Evolutionary conservation across 2,797 vertebrate genomes (phyloP).

Genomic region (Brachyalestes nurse): DNA sequence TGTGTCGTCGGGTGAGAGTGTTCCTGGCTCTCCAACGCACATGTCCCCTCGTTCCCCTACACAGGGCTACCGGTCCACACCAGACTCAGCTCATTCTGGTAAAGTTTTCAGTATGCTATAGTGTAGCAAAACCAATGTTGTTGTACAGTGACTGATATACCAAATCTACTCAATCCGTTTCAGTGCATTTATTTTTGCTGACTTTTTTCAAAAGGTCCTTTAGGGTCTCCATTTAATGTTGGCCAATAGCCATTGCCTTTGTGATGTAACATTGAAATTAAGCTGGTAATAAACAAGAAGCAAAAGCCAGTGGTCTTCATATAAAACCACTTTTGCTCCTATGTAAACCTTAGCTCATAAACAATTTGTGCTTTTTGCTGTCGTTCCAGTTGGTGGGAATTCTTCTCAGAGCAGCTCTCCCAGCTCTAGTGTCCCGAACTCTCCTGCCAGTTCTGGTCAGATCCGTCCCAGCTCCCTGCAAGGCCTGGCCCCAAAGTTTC

Average conservation of each 20-base stretch:
- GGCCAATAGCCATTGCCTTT: no score
- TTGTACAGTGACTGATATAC: neutral
- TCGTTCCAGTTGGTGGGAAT: constrained; percentile 83
- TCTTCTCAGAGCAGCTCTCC: constrained; percentile 98
- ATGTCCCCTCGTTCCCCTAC: constrained; percentile 94
- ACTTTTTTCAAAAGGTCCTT: neutral
- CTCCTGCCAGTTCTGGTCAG: constrained; percentile 93
- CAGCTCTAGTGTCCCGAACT: constrained; percentile 94
- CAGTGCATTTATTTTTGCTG: neutral
- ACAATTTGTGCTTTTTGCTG: neutral
- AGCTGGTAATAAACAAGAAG: neutral
- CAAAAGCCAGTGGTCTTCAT: neutral
- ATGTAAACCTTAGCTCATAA: neutral
- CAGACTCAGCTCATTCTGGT: constrained; percentile 86
- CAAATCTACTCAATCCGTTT: neutral
- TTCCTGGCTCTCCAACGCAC: constrained; percentile 93
- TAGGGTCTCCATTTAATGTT: no score
- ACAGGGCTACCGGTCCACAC: constrained; percentile 88
- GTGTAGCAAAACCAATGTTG: neutral
- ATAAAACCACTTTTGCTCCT: neutral
- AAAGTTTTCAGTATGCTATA: no score
- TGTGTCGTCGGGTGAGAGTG: constrained; percentile 85
- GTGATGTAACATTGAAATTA: neutral
- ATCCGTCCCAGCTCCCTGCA: constrained; percentile 94
- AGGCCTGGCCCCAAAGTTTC: constrained; percentile 93